These are phyloP conservation scores for Bufotes viridis DNA, from an alignment of 2,797 vertebrate genomes.

Conservation along the genomic window DNA sequence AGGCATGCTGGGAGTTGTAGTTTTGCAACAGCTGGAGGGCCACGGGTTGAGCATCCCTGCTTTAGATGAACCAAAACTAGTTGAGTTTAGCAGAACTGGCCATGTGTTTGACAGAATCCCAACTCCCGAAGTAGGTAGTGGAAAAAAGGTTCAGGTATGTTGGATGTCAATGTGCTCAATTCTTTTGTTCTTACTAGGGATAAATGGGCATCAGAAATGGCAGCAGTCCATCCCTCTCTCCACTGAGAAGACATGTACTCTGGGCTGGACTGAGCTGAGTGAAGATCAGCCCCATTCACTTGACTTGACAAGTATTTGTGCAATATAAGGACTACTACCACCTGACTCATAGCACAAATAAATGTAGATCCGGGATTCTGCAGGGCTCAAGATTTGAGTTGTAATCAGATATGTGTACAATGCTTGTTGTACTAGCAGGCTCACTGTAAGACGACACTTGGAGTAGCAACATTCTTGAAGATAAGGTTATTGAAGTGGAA, in stretches of 20 bases:
- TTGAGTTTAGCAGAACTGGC: not conserved
- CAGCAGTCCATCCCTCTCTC: too few relatives aligned
- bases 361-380: not conserved
- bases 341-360: not conserved
- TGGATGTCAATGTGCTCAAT: not conserved
- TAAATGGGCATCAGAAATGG: too few relatives aligned
- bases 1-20: too few relatives aligned
- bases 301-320: not conserved
- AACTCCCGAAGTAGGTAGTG: too few relatives aligned
- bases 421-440: slow-evolving; percentile 19
- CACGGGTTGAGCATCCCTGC: too few relatives aligned
- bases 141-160: not conserved
- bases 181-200: too few relatives aligned
- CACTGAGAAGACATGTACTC: too few relatives aligned
- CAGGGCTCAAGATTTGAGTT: not conserved
- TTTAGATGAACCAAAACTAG: too few relatives aligned
- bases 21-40: too few relatives aligned
- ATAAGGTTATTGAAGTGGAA: slow-evolving; percentile 40
- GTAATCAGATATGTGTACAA: not conserved
- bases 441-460: slow-evolving; percentile 22
- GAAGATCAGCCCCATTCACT: not conserved
- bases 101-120: not conserved
- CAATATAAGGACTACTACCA: not conserved
- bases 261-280: too few relatives aligned
- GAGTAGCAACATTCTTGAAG: slow-evolving; percentile 46